Conservation (phyloP, 2,113 vertebrate species). For the rat (Rattus norvegicus) region GRCr8 NC_086032.1:40496001-40496500, state of each 20-base stretch:
- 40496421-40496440: background rate
- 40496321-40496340: background rate
- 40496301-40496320: background rate
- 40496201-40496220: background rate
- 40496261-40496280: background rate
- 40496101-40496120: background rate
- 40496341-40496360: background rate
- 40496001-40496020: background rate
- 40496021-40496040: background rate
- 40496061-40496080: background rate
- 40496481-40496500: background rate
- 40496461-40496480: background rate
- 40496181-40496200: background rate
- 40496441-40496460: background rate
- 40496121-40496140: background rate
- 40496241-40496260: background rate
- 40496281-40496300: background rate
- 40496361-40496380: background rate
- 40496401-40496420: background rate
- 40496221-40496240: background rate
- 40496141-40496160: background rate
- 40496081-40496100: background rate
- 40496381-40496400: background rate
- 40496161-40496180: background rate
- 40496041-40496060: background rate